Evolutionary conservation across 2,113 vertebrate species (phyloP).

Genomic region (Indicator indicator): DNA sequence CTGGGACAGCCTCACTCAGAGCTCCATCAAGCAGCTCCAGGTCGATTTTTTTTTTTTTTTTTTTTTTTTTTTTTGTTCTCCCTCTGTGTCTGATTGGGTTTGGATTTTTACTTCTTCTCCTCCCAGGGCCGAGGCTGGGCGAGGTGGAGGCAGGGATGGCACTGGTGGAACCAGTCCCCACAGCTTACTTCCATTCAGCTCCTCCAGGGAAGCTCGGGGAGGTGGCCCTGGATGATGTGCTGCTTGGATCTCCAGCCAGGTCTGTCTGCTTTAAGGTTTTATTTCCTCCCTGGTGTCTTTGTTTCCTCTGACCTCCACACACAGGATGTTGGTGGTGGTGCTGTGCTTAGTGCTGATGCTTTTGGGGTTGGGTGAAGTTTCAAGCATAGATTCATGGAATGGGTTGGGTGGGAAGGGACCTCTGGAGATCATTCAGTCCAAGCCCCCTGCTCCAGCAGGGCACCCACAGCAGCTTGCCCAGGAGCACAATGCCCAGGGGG

Average conservation of each 20-base stretch:
- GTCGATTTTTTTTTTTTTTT: no score
- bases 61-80: no score
- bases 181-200: background rate
- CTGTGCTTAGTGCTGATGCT: no score
- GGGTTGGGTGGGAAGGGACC: no score
- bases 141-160: slow-evolving; percentile 71
- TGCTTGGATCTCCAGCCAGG: slow-evolving; percentile 62
- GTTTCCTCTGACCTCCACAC: background rate
- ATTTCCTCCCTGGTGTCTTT: background rate
- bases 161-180: slow-evolving; percentile 56
- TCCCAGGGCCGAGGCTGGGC: slow-evolving; percentile 75
- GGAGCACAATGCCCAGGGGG: no score
- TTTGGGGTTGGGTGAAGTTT: no score
- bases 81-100: background rate
- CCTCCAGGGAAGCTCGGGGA: background rate
- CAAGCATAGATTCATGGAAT: no score
- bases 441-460: no score
- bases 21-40: accelerated
- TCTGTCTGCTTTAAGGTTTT: slow-evolving; percentile 5
- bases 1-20: accelerated
- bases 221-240: slow-evolving; percentile 49
- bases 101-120: background rate
- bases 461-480: no score
- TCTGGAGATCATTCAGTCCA: no score
- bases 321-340: background rate